Percentiles rank a stretch among this genome's conserved stretches.
These are phyloP conservation scores for Stenurella melanura DNA, from an alignment of 2,888 invertebrate genomes.

Conservation along the genomic window DNA sequence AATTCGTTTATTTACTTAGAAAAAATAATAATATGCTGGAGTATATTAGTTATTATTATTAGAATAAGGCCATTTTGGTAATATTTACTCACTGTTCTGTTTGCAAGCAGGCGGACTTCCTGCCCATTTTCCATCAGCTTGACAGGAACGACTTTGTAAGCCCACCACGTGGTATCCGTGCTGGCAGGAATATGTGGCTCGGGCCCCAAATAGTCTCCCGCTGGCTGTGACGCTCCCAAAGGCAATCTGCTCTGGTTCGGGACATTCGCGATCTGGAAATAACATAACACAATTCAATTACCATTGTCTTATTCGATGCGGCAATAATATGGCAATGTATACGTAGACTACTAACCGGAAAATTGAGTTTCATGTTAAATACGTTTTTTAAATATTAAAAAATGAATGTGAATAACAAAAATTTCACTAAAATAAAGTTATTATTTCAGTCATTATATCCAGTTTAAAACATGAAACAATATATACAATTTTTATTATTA, in stretches of 20 bases:
- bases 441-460: no score
- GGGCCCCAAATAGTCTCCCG: constrained; percentile 88
- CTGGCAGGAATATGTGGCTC: constrained; percentile 90
- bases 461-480: no score
- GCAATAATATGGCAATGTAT: not conserved
- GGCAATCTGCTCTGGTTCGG: constrained; percentile 84
- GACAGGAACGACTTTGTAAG: constrained; percentile 89
- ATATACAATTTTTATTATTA: no score
- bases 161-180: constrained; percentile 93
- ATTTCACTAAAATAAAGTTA: no score
- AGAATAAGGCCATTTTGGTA: not conserved
- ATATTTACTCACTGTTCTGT: constrained; percentile 81
- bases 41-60: not conserved
- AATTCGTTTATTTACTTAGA: no score
- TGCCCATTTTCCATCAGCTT: constrained; percentile 94
- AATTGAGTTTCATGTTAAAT: not conserved
- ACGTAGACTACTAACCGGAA: not conserved
- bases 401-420: no score
- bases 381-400: no score
- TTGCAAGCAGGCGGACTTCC: constrained; percentile 89
- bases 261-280: constrained; percentile 87
- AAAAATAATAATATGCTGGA: no score
- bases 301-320: not conserved
- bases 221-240: constrained; percentile 85
- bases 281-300: constrained; percentile 15